A percentile compares a stretch with the other conserved stretches of the same genome.
Conservation (phyloP, 2,888 invertebrate genomes). For the Hypselothyrea guttata region DNA sequence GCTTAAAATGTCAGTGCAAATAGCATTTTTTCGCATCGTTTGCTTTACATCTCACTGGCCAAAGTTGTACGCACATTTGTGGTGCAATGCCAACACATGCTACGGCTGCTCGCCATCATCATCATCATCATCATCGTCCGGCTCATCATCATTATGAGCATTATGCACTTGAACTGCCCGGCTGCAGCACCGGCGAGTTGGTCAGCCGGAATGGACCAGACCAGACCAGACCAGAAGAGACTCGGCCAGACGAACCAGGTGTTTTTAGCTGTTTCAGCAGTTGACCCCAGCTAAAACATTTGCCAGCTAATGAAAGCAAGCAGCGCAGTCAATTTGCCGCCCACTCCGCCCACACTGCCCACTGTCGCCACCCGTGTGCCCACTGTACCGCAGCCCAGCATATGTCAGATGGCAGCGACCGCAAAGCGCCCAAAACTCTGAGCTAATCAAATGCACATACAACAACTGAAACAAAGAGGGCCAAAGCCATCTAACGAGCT, state of each 20-base stretch:
- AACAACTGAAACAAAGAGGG: constrained; percentile 7
- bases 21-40: constrained; percentile 56
- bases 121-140: constrained; percentile 4
- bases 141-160: constrained; percentile 6
- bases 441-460: constrained; percentile 32
- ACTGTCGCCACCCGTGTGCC: not conserved
- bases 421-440: constrained; percentile 18
- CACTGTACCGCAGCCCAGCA: constrained; percentile 48
- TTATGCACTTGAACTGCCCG: constrained; percentile 54
- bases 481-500: constrained; percentile 18
- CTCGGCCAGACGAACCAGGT: constrained; percentile 34
- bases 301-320: constrained; percentile 54
- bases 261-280: constrained; percentile 40
- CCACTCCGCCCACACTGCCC: not conserved
- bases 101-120: constrained; percentile 15
- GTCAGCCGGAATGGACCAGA: constrained; percentile 33
- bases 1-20: constrained; percentile 65
- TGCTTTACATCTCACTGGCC: constrained; percentile 47
- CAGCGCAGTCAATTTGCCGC: constrained; percentile 9
- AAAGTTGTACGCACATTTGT: constrained; percentile 62
- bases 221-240: too few species aligned
- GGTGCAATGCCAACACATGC: constrained; percentile 27
- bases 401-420: constrained; percentile 41
- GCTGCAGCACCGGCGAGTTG: constrained; percentile 9
- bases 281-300: constrained; percentile 41